A percentile compares a stretch with the other conserved stretches of the same genome.
Evolutionary conservation across 2,113 vertebrate genomes (phyloP).

Genomic region (Lanius collurio): DNA sequence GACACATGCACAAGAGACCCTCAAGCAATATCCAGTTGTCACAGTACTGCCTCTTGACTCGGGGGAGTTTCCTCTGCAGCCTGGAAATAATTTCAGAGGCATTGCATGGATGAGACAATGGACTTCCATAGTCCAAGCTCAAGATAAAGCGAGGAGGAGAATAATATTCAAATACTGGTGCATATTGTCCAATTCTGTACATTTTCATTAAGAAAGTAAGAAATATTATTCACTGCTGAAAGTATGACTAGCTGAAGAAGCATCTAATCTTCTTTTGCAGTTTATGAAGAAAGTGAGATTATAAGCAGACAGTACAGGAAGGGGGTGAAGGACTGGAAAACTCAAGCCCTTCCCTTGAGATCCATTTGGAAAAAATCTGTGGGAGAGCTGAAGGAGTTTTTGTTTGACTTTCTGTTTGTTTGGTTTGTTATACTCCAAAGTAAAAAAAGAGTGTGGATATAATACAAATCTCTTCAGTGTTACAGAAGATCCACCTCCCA

Average conservation of each 20-base stretch:
- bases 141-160: background rate
- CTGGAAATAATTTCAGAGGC: background rate
- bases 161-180: background rate
- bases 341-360: slow-evolving; percentile 25
- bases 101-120: background rate
- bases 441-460: background rate
- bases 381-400: slow-evolving; percentile 38
- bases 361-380: slow-evolving; percentile 51
- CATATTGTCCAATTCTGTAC: background rate
- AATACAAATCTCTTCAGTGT: slow-evolving; percentile 39
- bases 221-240: background rate
- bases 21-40: background rate
- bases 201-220: background rate
- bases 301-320: slow-evolving; percentile 14
- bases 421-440: slow-evolving; percentile 2
- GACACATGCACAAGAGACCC: background rate
- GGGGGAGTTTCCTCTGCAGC: background rate
- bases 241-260: background rate
- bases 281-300: slow-evolving; percentile 7
- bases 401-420: slow-evolving; percentile 41
- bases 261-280: background rate
- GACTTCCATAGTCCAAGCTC: background rate
- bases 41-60: background rate
- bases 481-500: slow-evolving; percentile 10
- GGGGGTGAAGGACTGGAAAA: background rate